These are phyloP conservation scores for Ceraclea dissimilis DNA, from an alignment of 2,888 invertebrate genomes.

Conservation along the genomic window DNA sequence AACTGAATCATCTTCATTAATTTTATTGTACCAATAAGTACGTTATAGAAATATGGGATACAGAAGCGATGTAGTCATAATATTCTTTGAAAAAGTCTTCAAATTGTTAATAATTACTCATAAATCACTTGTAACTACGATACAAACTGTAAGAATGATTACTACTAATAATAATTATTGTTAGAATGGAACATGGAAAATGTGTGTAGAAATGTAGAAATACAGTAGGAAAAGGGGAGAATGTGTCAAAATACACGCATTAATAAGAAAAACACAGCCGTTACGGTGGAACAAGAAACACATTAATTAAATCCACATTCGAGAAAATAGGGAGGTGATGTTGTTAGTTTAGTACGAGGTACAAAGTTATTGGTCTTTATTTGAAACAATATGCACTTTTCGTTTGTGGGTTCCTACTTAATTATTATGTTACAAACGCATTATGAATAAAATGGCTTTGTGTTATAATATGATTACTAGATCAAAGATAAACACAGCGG, in stretches of 20 bases:
- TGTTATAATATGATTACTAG: no score
- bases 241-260: not conserved
- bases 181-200: not conserved
- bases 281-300: not conserved
- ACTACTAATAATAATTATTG: not conserved
- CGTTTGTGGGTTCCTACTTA: not conserved
- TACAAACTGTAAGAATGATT: not conserved
- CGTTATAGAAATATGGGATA: no score
- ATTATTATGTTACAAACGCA: not conserved
- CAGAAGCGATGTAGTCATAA: no score
- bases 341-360: not conserved
- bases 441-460: not conserved
- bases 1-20: no score
- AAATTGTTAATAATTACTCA: not conserved
- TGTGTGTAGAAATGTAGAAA: no score
- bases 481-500: no score
- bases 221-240: not conserved
- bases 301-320: slow-evolving; percentile 2
- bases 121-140: not conserved
- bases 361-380: not conserved
- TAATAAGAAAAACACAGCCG: slow-evolving; percentile 2
- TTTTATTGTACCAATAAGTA: no score
- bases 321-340: not conserved
- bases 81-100: no score
- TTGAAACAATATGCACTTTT: not conserved